A percentile compares a stretch with the other conserved stretches of the same genome.
Evolutionary conservation across 1,140 invertebrate genomes (phyloP).

Genomic region (Latrodectus geometricus): DNA sequence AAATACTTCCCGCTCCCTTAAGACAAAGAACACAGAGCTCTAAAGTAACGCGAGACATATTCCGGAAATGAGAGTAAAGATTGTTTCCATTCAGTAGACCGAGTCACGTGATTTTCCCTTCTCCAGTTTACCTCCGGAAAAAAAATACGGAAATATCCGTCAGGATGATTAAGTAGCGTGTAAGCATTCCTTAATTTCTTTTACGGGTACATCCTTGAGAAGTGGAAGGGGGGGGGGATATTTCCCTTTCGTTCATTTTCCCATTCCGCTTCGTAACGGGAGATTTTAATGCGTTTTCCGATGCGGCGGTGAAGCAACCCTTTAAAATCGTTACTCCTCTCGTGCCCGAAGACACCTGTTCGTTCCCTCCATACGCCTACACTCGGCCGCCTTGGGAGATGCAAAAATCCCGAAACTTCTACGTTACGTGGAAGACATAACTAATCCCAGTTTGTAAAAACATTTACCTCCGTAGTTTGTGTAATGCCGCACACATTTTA

Average conservation of each 20-base stretch:
- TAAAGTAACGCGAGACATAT: too few relatives aligned
- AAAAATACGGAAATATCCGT: not conserved
- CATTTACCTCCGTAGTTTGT: too few relatives aligned
- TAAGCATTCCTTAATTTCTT: not conserved
- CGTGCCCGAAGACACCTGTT: not conserved
- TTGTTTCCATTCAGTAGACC: too few relatives aligned
- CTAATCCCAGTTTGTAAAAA: too few relatives aligned
- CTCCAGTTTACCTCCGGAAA: not conserved
- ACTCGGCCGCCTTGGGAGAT: too few relatives aligned
- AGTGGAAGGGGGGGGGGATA: not conserved
- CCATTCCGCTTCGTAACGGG: not conserved
- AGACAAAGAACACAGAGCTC: too few relatives aligned
- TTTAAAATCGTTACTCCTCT: not conserved
- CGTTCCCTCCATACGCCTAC: not conserved
- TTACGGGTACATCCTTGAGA: not conserved
- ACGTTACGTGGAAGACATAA: too few relatives aligned
- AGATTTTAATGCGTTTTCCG: not conserved
- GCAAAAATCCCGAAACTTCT: too few relatives aligned
- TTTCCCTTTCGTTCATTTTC: not conserved
- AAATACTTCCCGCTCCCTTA: too few relatives aligned
- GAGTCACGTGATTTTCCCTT: too few relatives aligned
- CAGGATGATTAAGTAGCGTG: not conserved
- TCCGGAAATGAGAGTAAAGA: too few relatives aligned
- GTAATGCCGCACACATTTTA: too few relatives aligned
- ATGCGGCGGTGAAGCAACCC: not conserved